A percentile compares a stretch with the other conserved stretches of the same genome.
These are phyloP conservation scores for Xenopus laevis DNA, from an alignment of 2,113 vertebrate species.

Conservation along the genomic window DNA sequence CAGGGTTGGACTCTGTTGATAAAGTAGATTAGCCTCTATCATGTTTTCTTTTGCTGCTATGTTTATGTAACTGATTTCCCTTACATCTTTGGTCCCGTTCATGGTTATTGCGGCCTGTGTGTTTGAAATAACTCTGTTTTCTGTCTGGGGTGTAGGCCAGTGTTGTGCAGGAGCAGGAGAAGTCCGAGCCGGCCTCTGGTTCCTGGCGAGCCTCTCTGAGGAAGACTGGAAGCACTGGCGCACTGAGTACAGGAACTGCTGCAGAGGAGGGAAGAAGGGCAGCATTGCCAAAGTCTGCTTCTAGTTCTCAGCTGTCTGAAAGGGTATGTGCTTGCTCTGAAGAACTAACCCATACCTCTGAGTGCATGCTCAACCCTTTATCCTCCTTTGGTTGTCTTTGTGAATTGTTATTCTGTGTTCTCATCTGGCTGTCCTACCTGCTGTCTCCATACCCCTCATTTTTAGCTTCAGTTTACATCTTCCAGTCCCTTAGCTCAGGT, in stretches of 20 bases:
- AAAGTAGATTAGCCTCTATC: neutral
- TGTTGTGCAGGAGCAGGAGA: constrained; percentile 21
- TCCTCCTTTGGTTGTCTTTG: neutral
- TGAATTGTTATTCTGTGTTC: no score
- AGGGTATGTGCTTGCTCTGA: constrained; percentile 15
- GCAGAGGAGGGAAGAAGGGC: constrained; percentile 32
- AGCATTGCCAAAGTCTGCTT: constrained; percentile 52
- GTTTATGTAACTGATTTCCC: neutral
- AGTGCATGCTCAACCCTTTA: neutral
- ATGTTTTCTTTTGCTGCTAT: neutral
- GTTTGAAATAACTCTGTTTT: no score
- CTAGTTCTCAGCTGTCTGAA: constrained; percentile 52
- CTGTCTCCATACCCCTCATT: no score
- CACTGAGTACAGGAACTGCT: constrained; percentile 42
- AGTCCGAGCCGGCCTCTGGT: constrained; percentile 16
- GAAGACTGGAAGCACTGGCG: constrained; percentile 57
- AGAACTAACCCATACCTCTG: no score
- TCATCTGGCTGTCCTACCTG: no score
- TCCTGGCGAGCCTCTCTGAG: constrained; percentile 56
- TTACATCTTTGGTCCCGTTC: neutral
- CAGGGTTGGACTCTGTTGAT: neutral
- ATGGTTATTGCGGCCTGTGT: neutral
- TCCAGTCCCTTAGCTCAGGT: no score
- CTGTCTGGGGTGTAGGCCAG: neutral
- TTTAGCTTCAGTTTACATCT: no score